Conservation (phyloP, 2,797 vertebrate genomes). For the Acipenser ruthenus region DNA sequence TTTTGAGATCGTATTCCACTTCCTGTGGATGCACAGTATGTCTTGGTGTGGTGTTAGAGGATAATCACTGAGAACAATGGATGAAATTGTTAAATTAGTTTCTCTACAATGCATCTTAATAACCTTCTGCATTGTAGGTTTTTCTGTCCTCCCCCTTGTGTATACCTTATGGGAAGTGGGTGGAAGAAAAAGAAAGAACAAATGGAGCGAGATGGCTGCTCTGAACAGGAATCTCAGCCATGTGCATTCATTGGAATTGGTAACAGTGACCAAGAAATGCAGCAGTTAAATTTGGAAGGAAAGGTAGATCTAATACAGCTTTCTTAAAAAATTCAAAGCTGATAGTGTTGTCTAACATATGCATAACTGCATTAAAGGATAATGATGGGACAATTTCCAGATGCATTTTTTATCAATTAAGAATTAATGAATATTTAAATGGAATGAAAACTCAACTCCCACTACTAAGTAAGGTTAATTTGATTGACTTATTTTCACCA, state of each 20-base stretch:
- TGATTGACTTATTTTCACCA: no score
- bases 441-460: no score
- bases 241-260: conserved; percentile 98
- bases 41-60: neutral
- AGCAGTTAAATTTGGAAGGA: conserved; percentile 96
- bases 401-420: no score
- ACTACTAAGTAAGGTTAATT: no score
- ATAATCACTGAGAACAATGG: neutral
- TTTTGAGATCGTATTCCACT: no score
- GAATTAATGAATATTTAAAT: no score
- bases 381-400: no score
- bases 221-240: conserved; percentile 94
- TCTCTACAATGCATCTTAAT: no score
- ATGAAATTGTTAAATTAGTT: no score
- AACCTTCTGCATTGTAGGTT: conserved; percentile 57
- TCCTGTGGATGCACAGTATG: neutral
- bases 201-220: conserved; percentile 94
- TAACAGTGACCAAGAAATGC: conserved; percentile 98
- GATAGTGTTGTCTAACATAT: no score
- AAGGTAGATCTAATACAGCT: conserved; percentile 62
- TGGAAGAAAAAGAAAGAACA: conserved; percentile 99
- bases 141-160: conserved; percentile 95
- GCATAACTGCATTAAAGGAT: no score
- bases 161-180: conserved; percentile 97
- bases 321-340: no score